Conservation (phyloP, 2,888 invertebrate species). For the Beris morrisii region DNA sequence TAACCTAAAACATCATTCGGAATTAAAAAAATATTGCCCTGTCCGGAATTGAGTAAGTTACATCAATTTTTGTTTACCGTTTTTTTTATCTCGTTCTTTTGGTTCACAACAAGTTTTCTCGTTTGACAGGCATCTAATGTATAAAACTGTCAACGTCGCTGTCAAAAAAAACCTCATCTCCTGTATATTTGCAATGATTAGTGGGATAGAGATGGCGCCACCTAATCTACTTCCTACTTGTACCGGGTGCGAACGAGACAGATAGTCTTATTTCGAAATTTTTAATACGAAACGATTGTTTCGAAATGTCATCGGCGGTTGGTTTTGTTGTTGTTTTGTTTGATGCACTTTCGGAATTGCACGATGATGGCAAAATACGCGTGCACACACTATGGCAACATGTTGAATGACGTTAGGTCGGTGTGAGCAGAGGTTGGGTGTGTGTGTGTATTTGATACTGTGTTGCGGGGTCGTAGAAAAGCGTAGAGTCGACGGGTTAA, state of each 20-base stretch:
- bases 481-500: no score
- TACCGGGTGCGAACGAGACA: constrained; percentile 1
- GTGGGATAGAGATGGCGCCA: no score
- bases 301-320: constrained; percentile 18
- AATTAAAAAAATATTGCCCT: no score
- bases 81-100: neutral
- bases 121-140: neutral
- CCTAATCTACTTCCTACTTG: neutral
- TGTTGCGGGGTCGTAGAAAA: no score
- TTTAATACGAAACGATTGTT: constrained; percentile 2
- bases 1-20: no score
- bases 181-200: no score
- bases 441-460: no score
- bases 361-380: neutral
- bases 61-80: neutral
- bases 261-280: constrained; percentile 3
- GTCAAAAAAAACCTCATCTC: neutral
- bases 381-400: constrained; percentile 3
- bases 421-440: no score
- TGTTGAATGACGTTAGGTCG: constrained; percentile 20
- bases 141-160: constrained; percentile 20
- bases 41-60: constrained; percentile 2
- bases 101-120: constrained; percentile 10
- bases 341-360: constrained; percentile 26
- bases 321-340: neutral